Conservation (phyloP, 2,888 invertebrate species). For the Melieria omissa region DNA sequence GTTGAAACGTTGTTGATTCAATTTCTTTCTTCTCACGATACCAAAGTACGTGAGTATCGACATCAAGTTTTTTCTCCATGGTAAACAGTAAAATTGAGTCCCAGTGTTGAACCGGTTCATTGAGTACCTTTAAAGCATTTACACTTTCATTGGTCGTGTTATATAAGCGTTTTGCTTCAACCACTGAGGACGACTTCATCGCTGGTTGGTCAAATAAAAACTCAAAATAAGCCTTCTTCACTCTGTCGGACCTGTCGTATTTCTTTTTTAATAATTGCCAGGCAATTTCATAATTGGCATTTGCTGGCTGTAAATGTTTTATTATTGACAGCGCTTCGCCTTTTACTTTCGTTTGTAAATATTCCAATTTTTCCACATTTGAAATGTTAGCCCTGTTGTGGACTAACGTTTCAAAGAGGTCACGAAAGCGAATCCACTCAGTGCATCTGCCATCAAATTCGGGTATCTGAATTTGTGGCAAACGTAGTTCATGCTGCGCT, state of each 20-base stretch:
- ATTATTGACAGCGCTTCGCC: slow-evolving; percentile 24
- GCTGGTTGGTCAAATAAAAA: no score
- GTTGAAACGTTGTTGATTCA: slow-evolving; percentile 10
- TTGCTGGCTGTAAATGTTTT: slow-evolving; percentile 34
- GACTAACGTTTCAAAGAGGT: slow-evolving; percentile 31
- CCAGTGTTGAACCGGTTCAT: slow-evolving; percentile 35
- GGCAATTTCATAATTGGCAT: no score
- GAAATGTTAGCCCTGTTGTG: slow-evolving; percentile 33
- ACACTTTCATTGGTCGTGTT: slow-evolving; percentile 32
- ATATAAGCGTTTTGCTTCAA: slow-evolving; percentile 27
- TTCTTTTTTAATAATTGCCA: no score
- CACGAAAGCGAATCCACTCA: background rate
- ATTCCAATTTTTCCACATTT: slow-evolving; percentile 37
- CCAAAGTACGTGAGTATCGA: slow-evolving; percentile 34
- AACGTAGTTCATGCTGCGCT: no score
- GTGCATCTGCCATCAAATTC: no score
- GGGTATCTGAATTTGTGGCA: no score
- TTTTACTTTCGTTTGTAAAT: slow-evolving; percentile 27
- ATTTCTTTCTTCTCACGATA: slow-evolving; percentile 24
- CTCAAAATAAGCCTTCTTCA: slow-evolving; percentile 3
- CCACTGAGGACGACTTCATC: background rate
- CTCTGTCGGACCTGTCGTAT: slow-evolving; percentile 21
- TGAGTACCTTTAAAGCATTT: slow-evolving; percentile 35
- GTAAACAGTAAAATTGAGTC: slow-evolving; percentile 31
- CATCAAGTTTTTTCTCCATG: slow-evolving; percentile 39